Conservation (phyloP, 2,888 invertebrate species). For the Furcula furcula region DNA sequence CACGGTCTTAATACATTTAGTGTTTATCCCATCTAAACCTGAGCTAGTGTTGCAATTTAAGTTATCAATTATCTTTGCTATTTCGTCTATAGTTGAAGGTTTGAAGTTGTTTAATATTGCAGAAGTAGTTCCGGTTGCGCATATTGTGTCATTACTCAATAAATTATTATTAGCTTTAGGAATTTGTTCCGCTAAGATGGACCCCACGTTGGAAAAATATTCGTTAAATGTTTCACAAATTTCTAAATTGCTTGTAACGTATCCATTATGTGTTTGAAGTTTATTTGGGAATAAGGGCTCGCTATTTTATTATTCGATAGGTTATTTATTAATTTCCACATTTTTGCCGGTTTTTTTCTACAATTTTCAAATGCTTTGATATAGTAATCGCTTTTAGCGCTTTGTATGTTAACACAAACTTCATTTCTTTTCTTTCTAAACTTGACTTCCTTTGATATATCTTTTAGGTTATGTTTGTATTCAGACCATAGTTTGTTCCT, state of each 20-base stretch:
- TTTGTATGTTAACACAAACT: neutral
- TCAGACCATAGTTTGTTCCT: conserved; percentile 1
- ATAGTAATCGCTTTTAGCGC: neutral
- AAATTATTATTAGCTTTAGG: neutral
- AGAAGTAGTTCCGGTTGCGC: neutral
- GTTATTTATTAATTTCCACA: conserved; percentile 2
- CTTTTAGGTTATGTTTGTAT: neutral
- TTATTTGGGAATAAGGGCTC: neutral
- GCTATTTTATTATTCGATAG: neutral
- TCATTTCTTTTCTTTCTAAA: neutral
- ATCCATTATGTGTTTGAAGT: neutral
- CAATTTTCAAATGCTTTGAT: neutral
- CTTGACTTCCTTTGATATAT: neutral
- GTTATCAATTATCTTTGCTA: conserved; percentile 1
- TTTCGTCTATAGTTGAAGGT: neutral
- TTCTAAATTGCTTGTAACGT: neutral
- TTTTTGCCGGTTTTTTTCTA: neutral
- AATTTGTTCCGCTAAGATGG: neutral
- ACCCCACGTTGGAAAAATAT: conserved; percentile 1
- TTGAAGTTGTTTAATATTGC: neutral
- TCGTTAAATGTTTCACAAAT: conserved; percentile 3
- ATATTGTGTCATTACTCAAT: neutral
- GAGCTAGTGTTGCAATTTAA: neutral
- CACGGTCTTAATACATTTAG: neutral
- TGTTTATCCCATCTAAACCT: conserved; percentile 1